A percentile compares a stretch with the other conserved stretches of the same genome.
Evolutionary conservation across 2,113 vertebrate genomes (phyloP).

Genomic region (Pseudorhombus dupliciocellatus): DNA sequence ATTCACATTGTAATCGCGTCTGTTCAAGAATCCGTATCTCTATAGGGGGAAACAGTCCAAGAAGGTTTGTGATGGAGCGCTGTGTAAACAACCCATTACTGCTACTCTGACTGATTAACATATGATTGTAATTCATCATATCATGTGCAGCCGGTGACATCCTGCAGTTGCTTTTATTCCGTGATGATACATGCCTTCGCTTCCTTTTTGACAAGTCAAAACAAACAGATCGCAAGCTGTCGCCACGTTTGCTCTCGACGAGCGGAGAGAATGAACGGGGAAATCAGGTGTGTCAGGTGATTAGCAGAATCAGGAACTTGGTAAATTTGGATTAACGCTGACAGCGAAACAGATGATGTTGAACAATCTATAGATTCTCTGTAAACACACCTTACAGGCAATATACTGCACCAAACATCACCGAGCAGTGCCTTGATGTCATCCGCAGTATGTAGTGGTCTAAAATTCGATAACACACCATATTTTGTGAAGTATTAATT

Average conservation of each 20-base stretch:
- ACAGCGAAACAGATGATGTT: conserved; percentile 21
- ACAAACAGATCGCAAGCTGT: conserved; percentile 78
- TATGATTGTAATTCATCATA: conserved; percentile 81
- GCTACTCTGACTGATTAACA: conserved; percentile 77
- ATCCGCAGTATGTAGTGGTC: not conserved
- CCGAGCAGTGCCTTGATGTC: conserved; percentile 2
- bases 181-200: conserved; percentile 75
- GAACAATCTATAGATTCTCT: conserved; percentile 4
- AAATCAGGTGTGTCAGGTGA: conserved; percentile 78
- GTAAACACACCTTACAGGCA: conserved; percentile 1
- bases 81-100: conserved; percentile 77
- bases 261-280: conserved; percentile 66
- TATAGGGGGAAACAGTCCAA: conserved; percentile 51
- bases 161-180: conserved; percentile 73
- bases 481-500: not conserved
- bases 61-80: conserved; percentile 64
- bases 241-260: conserved; percentile 64
- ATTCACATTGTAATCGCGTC: conserved; percentile 45
- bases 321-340: conserved; percentile 54
- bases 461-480: too few relatives aligned
- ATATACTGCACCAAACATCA: not conserved
- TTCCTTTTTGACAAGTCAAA: conserved; percentile 73
- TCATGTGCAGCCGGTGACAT: conserved; percentile 77
- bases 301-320: conserved; percentile 61
- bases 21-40: conserved; percentile 60